Base-by-base conservation (phyloP, 2,797 vertebrate genomes). In the Capromys pilorides region DNA sequence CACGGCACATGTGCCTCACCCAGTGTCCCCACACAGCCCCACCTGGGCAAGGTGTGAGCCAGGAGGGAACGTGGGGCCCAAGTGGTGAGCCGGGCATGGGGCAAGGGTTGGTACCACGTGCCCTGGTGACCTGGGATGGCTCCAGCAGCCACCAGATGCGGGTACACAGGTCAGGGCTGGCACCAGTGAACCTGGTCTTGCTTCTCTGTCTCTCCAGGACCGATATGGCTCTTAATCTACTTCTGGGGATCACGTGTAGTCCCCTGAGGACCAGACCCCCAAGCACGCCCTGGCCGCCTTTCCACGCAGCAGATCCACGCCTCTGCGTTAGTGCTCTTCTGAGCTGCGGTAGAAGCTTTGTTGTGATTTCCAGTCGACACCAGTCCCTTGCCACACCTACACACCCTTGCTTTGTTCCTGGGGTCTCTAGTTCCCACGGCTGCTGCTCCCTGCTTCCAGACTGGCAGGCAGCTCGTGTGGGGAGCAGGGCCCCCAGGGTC, bases 171-270 rank as follows among this genome's bases (percentile, higher is more conserved):
- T 26, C 31, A 1, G 77, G 16, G 31, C 51, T 21, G 77, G 3
- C 49, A 19, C 21, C 33, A 36, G 78, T 54, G 2, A 77, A 2
- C 84, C 4, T 18, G 4, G 1, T 0, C 21, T 22, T 18, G 61
- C 14, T 51, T 88, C 92, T 87, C n/a, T n/a, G n/a, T n/a, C 90
- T 90, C 92, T 24, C 7, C 69, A 98, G 98, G 98, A 98, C 93
- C 98, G 98, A n/a, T 98, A 98, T 0, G 98, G 98, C 45, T 98
- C 98, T 2, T 98, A 98, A 97, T 31, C 73, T 41, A 14, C 6
- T 16, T 49, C 73, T 41, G 16, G 41, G 49, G 73, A 77, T 41
- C 26, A 3, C 39, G 6, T 24, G 13, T 4, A 12, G 41, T 5
- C 12, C 71, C 24, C 69, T 10, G 77, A 92, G 93, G 93, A 91